Evolutionary conservation across 1,140 invertebrate species (phyloP).

Genomic region (Hestina assimilis): DNA sequence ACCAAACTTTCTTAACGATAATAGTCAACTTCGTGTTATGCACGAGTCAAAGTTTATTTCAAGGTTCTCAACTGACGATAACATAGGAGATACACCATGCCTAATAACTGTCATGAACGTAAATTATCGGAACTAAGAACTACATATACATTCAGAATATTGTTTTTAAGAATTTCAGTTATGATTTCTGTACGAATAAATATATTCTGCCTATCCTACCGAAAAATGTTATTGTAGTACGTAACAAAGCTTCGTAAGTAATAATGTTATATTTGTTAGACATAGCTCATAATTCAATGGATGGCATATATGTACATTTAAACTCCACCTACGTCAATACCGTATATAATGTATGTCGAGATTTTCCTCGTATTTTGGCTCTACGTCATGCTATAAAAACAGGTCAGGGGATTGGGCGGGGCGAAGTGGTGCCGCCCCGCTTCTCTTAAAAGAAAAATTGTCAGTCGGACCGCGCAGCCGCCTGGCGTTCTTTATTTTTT

Average conservation of each 20-base stretch:
- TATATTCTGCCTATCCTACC: not conserved
- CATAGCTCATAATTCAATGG: constrained; percentile 48
- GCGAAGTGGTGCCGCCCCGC: constrained; percentile 55
- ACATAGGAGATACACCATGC: not conserved
- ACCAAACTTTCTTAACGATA: constrained; percentile 70
- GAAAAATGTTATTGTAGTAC: not conserved
- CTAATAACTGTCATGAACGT: not conserved
- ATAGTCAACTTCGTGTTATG: constrained; percentile 53
- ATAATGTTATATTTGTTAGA: constrained; percentile 17
- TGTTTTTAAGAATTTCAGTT: constrained; percentile 1
- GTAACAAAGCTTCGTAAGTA: not conserved
- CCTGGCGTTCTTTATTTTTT: constrained; percentile 76
- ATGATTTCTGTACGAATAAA: constrained; percentile 5
- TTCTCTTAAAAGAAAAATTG: constrained; percentile 70
- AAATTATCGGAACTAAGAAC: not conserved
- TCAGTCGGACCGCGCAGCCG: constrained; percentile 68
- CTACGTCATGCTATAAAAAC: constrained; percentile 76
- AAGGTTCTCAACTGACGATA: constrained; percentile 41
- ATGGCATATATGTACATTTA: constrained; percentile 31
- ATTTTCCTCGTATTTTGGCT: constrained; percentile 69
- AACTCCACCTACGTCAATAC: constrained; percentile 64
- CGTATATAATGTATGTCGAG: constrained; percentile 63
- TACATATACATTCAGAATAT: not conserved
- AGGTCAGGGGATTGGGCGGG: constrained; percentile 68
- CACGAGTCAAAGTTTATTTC: constrained; percentile 69